Percentiles rank a stretch among this genome's conserved stretches.
These are phyloP conservation scores for Hesperia comma DNA, from an alignment of 2,888 invertebrate species.

Conservation along the genomic window DNA sequence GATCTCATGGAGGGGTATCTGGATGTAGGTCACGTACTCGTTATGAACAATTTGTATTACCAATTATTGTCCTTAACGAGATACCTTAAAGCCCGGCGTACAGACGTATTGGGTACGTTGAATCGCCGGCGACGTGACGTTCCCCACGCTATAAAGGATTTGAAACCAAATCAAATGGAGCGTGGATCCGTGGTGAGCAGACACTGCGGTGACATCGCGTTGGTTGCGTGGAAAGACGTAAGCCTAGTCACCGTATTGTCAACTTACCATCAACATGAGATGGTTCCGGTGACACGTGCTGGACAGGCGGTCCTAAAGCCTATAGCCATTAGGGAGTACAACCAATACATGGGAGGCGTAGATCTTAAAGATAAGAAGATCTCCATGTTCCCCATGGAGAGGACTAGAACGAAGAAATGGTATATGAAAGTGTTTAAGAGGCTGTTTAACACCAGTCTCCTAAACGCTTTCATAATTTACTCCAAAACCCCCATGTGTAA, in stretches of 20 bases:
- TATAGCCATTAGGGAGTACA: constrained; percentile 15
- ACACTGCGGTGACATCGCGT: constrained; percentile 12
- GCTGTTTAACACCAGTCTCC: constrained; percentile 20
- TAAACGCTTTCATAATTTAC: constrained; percentile 20
- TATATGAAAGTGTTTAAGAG: constrained; percentile 24
- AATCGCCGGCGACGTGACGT: neutral
- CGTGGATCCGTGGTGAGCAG: neutral
- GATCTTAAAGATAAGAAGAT: constrained; percentile 3
- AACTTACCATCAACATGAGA: constrained; percentile 9
- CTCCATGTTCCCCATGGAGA: neutral
- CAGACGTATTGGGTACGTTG: too few relatives aligned
- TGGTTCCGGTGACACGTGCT: neutral
- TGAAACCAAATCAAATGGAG: neutral
- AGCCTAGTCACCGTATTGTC: constrained; percentile 10
- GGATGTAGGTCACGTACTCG: too few relatives aligned
- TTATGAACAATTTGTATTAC: too few relatives aligned
- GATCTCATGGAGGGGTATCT: too few relatives aligned
- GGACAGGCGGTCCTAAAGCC: neutral
- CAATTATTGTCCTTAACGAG: too few relatives aligned
- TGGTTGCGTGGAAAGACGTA: constrained; percentile 5
- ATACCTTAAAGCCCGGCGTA: too few relatives aligned
- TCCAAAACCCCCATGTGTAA: neutral
- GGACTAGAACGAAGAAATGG: constrained; percentile 9
- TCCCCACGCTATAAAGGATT: neutral
- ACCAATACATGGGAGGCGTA: constrained; percentile 20